Evolutionary conservation across 2,113 vertebrate genomes (phyloP).

Genomic region (Chlorodrepanis virens): DNA sequence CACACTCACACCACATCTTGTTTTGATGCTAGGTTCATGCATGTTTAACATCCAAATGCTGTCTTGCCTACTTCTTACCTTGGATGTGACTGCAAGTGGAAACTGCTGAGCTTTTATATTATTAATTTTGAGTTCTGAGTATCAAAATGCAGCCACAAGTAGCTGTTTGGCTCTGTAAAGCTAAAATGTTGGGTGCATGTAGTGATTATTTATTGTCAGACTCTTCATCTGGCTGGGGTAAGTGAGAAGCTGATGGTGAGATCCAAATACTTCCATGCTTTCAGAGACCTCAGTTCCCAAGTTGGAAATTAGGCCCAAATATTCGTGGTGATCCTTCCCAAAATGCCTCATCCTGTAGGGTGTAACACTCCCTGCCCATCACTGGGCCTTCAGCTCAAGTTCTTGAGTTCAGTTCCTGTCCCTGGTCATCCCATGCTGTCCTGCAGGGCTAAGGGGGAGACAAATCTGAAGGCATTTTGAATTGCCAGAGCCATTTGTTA

Average conservation of each 20-base stretch:
- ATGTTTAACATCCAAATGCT: background rate
- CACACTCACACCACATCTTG: background rate
- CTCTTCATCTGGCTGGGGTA: background rate
- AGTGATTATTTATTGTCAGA: background rate
- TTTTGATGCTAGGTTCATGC: too few relatives aligned
- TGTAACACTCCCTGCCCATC: rapidly evolving
- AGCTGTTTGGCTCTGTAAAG: background rate
- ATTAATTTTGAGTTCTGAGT: background rate
- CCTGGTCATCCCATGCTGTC: background rate
- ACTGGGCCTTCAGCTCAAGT: background rate
- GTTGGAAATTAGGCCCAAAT: background rate
- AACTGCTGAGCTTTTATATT: background rate
- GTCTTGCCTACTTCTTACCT: background rate
- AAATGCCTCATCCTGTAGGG: background rate
- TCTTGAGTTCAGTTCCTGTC: background rate
- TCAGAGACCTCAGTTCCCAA: background rate
- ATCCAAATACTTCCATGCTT: background rate
- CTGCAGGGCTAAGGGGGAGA: background rate
- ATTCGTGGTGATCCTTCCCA: background rate
- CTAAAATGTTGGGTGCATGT: background rate
- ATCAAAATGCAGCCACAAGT: background rate
- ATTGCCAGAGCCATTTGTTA: background rate
- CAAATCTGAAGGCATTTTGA: background rate
- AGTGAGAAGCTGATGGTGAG: background rate
- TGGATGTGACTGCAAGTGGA: background rate